phyloP scores from a whole-genome alignment of 2,113 vertebrate species.

The Mesitornis unicolor region DNA sequence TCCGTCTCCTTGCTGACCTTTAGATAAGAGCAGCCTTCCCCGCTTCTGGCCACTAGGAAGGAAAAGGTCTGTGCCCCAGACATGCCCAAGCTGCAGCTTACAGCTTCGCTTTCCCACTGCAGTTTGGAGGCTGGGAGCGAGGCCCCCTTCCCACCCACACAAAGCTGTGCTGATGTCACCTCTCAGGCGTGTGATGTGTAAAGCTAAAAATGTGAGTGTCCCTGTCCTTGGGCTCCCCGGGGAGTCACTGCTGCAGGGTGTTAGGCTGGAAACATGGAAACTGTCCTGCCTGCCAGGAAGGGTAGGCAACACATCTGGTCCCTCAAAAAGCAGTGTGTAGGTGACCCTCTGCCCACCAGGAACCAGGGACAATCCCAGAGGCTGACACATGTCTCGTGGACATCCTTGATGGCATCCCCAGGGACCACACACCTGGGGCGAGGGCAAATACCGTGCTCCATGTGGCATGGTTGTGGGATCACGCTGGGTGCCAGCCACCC shows the following conservation, averaged over 20 bases:
- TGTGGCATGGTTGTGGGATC: rapidly evolving
- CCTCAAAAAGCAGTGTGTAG: background rate
- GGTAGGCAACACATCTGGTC: background rate
- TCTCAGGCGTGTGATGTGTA: background rate
- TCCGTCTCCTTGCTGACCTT: background rate
- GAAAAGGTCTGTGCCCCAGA: background rate
- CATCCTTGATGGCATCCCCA: background rate
- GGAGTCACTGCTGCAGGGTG: rapidly evolving
- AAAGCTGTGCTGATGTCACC: background rate
- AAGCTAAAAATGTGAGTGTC: background rate
- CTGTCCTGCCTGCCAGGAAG: background rate
- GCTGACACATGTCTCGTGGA: background rate
- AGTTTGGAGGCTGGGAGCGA: background rate
- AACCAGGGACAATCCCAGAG: background rate
- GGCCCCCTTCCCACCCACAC: rapidly evolving
- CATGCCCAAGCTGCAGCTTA: background rate
- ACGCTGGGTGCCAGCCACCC: background rate
- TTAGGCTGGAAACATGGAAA: background rate
- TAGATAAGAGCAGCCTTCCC: background rate
- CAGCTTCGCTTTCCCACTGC: background rate
- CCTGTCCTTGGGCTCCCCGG: rapidly evolving
- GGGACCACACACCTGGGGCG: too few species aligned
- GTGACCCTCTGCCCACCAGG: background rate
- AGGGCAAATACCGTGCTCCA: background rate
- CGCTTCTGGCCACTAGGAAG: background rate